Base-by-base conservation (phyloP, 2,113 vertebrate species). In the Symphodus melops region DNA sequence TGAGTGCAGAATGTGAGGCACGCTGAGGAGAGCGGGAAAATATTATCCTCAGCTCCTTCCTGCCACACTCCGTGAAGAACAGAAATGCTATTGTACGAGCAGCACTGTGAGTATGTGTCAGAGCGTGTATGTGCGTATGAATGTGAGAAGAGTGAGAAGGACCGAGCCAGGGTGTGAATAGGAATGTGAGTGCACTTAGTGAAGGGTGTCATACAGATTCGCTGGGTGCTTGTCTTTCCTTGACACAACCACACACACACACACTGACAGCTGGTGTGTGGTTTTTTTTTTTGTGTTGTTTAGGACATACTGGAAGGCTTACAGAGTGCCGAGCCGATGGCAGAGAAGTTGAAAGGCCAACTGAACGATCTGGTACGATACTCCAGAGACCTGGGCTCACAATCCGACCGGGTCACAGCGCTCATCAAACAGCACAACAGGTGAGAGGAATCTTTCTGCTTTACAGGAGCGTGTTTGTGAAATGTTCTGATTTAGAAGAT, bases 371-470 rank as follows among this genome's bases (percentile, higher is more conserved):
- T 99, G 55, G 99, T 97, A 86, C 95, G 92, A 39, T 99, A 97
- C 93, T 96, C 98, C 85, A 94, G 92, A 77, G 98, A 99, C 87
- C 88, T 98, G 77, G 95, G 94, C 75, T 77, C 92, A 23, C 95
- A 97, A 60, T 97, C 98, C 36, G 94, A 95, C 52, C 95, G 96
- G 65, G 96, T 99, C 84, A 98, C 97, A 10, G 93, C 93, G 3
- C 88, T 97, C 58, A 98, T 99, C 92, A 99, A 98, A 61, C 96
- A 98, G 66, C 97, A 98, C 90, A 98, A 99, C 91, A 97, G 97
- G 98, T 99, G 92, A 84, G 75, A 37, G 13, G 23, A 61, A 25
- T 51, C n/a, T 56, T 55, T 62, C 12, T 58, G 19, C 44, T 55
- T 51, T 0, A 28, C 41, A 51, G 54, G 10, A 41, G 21, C 68